Conservation (phyloP, 2,797 vertebrate species). For the Kryptolebias ocellatus region DNA sequence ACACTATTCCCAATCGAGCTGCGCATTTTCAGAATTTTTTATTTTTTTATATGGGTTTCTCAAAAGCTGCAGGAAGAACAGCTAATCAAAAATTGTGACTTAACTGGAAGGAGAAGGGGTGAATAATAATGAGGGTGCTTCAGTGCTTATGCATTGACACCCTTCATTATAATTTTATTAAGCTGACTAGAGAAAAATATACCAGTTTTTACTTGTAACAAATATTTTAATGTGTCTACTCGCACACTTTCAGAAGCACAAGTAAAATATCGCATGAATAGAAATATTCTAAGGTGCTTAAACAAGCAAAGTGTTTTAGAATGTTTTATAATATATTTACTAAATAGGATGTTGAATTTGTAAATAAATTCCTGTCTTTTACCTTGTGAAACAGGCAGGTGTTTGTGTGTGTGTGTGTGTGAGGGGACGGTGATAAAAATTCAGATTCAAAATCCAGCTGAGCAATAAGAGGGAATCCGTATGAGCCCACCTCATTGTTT, state of each 20-base stretch:
- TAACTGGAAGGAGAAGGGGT: too few relatives aligned
- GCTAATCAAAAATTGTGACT: too few relatives aligned
- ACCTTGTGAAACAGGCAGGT: too few relatives aligned
- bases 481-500: slow-evolving; percentile 50
- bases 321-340: neutral
- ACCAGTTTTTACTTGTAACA: neutral
- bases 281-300: neutral
- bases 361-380: neutral
- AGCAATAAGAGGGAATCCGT: slow-evolving; percentile 21
- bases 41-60: too few relatives aligned
- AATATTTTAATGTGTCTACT: too few relatives aligned
- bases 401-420: neutral
- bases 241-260: neutral
- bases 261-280: neutral
- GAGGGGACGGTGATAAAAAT: slow-evolving; percentile 18
- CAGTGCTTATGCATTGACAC: too few relatives aligned
- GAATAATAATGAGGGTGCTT: too few relatives aligned
- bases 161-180: neutral
- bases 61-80: too few relatives aligned
- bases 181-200: neutral
- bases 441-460: slow-evolving; percentile 23
- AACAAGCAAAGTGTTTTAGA: neutral
- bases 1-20: too few relatives aligned
- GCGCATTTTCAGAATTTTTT: too few relatives aligned
- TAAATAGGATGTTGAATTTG: neutral